Evolutionary conservation across 2,113 vertebrate genomes (phyloP).

Genomic region (Malurus melanocephalus): DNA sequence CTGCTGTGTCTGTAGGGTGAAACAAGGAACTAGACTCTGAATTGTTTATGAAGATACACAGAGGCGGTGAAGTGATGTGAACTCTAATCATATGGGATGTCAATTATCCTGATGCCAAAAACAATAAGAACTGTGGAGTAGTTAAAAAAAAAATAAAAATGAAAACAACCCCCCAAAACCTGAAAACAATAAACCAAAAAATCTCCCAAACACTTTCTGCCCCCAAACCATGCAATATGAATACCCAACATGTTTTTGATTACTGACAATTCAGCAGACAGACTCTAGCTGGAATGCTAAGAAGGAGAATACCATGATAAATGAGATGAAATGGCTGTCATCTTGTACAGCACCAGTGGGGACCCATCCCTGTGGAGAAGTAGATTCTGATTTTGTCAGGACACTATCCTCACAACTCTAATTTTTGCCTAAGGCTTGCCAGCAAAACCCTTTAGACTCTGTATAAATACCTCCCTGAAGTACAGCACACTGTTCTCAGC

Average conservation of each 20-base stretch:
- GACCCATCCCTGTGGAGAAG: background rate
- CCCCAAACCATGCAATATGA: background rate
- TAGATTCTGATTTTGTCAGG: background rate
- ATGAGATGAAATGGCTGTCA: background rate
- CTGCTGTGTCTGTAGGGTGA: background rate
- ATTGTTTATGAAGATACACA: background rate
- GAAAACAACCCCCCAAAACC: accelerated
- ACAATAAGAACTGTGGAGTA: background rate
- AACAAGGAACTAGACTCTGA: background rate
- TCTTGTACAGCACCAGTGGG: background rate
- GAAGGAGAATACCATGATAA: background rate
- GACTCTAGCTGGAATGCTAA: background rate
- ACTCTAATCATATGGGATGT: background rate
- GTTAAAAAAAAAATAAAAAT: background rate
- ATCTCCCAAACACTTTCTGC: accelerated
- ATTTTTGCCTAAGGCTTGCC: background rate
- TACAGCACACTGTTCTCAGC: background rate
- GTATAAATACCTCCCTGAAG: background rate
- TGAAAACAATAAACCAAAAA: background rate
- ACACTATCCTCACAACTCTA: background rate
- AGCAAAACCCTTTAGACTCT: background rate
- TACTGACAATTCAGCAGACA: background rate
- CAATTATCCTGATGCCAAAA: background rate
- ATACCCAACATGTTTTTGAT: background rate
- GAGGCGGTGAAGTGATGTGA: background rate